Evolutionary conservation across 2,888 invertebrate species (phyloP).

Genomic region (Hyalella azteca): DNA sequence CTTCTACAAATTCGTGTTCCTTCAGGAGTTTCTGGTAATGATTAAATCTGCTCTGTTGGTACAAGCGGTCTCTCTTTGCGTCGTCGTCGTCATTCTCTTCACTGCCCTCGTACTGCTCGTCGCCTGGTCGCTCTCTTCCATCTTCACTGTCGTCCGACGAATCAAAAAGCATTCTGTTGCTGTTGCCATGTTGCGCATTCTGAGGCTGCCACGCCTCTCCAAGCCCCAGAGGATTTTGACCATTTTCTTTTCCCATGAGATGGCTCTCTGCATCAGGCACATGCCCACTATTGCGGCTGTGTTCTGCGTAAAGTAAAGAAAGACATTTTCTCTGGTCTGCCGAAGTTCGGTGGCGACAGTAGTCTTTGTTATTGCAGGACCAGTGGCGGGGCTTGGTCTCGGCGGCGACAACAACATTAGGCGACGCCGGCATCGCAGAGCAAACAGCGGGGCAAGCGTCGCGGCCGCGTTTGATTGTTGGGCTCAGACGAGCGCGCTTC

Average conservation of each 20-base stretch:
- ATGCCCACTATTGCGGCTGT: no score
- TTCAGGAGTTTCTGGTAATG: conserved; percentile 30
- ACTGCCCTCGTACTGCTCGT: conserved; percentile 33
- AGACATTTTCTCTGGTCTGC: background rate
- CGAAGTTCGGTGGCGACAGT: background rate
- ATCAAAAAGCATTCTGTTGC: background rate
- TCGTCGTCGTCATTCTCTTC: conserved; percentile 37
- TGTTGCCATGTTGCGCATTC: background rate
- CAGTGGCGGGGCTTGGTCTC: background rate
- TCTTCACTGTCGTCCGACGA: conserved; percentile 33
- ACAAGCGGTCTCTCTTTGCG: background rate
- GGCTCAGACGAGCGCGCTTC: background rate
- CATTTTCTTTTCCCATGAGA: no score
- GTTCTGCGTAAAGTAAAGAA: background rate
- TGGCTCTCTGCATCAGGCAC: no score
- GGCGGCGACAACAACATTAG: background rate
- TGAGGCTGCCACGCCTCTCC: background rate
- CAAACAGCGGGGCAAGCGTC: conserved; percentile 4
- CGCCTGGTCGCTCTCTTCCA: conserved; percentile 1
- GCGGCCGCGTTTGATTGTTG: background rate
- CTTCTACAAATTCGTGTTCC: conserved; percentile 23
- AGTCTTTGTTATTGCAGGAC: background rate
- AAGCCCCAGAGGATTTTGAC: background rate
- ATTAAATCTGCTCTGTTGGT: conserved; percentile 18
- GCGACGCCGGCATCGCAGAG: background rate